Evolutionary conservation across 2,888 invertebrate genomes (phyloP).

Genomic region (Rhagophthalmus giganteus): DNA sequence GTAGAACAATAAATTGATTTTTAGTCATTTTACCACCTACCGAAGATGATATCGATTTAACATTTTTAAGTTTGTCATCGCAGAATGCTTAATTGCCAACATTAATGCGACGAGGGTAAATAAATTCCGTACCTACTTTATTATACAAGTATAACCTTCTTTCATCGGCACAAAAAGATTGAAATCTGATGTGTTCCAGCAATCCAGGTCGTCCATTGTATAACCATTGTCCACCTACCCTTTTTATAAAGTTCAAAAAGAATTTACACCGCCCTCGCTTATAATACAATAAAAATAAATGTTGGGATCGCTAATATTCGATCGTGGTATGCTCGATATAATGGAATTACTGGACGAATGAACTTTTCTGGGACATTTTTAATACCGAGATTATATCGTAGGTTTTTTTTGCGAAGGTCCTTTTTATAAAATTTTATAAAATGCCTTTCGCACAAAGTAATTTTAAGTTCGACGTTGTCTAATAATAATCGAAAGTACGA

Average conservation of each 20-base stretch:
- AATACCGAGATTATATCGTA: conserved; percentile 39
- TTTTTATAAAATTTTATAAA: conserved; percentile 13
- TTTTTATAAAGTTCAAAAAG: conserved; percentile 31
- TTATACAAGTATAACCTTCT: conserved; percentile 2
- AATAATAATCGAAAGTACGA: no score
- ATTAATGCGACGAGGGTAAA: not conserved
- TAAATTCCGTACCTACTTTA: not conserved
- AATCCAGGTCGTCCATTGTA: conserved; percentile 33
- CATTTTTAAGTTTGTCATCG: not conserved
- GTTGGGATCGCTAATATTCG: conserved; percentile 33
- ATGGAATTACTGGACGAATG: conserved; percentile 37
- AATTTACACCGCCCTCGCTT: conserved; percentile 34
- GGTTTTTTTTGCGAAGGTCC: conserved; percentile 31
- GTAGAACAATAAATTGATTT: not conserved
- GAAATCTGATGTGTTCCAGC: conserved; percentile 30
- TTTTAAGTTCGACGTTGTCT: no score
- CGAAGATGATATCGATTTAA: not conserved
- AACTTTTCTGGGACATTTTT: conserved; percentile 34
- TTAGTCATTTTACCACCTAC: not conserved
- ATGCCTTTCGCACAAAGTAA: conserved; percentile 15
- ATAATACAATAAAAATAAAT: conserved; percentile 35
- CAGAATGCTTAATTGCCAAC: not conserved
- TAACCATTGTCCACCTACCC: conserved; percentile 39
- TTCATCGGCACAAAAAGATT: conserved; percentile 2
- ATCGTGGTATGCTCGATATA: conserved; percentile 33